Base-by-base conservation (phyloP, 2,113 vertebrate genomes). In the Macrotis lagotis region DNA sequence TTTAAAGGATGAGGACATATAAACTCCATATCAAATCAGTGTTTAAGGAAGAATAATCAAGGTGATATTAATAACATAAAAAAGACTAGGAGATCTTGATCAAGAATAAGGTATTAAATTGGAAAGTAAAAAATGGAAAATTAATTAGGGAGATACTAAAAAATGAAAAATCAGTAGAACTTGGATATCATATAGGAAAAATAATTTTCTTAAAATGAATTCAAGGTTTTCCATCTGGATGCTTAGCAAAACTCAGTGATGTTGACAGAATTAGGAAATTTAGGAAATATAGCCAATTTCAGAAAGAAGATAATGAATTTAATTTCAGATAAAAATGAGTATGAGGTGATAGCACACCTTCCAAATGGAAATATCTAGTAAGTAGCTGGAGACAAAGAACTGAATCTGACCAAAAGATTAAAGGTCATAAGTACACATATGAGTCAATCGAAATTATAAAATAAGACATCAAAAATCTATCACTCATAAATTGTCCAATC, bases 401-500 rank as follows among this genome's bases (percentile, higher is more conserved):
- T 50, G 48, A n/a, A 59, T 48, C 0, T 92, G 59, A 6, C 48
- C 59, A 91, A 89, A 48, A 90, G n/a, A 37, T 50, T 47, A 10
- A 10, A 95, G 10, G 53, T 51, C 48, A 47, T 91, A 12, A 12
- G 2, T 89, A 25, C 51, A 4, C 12, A 92, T 94, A 50, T 90
- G 49, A 83, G 16, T 28, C n/a, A 92, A n/a, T 10, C 94, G 31
- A 92, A 96, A 95, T 66, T 47, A n/a, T n/a, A 51, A 95, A 52
- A 91, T 66, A 92, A 91, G 8, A 0, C 51, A 59, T n/a, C 9
- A 48, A 25, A 96, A 92, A 83, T 95, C 50, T 47, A 89, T 51
- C 89, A 90, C 74, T 93, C 50, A 94, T 49, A 66, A 94, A 53
- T 51, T 51, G 55, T 47, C 28, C 94, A 96, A 94, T 93, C 50